Conservation (phyloP, 1,140 invertebrate species). For the Papilio xuthus region DNA sequence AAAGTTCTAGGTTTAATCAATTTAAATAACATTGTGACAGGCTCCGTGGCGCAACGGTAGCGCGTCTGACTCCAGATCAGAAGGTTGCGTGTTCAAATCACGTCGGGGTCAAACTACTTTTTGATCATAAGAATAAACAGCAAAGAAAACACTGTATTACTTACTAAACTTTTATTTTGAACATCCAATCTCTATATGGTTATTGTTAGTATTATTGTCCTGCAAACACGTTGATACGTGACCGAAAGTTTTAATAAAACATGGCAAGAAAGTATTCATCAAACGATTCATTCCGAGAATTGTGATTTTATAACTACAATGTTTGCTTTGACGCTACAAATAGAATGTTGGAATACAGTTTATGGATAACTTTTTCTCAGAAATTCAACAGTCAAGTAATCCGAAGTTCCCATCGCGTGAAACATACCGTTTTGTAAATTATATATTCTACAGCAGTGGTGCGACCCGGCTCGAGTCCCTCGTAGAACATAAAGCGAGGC, state of each 20-base stretch:
- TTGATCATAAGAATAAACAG: background rate
- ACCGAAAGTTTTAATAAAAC: too few relatives aligned
- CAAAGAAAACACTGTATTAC: background rate
- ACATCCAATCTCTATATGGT: background rate
- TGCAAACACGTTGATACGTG: too few relatives aligned
- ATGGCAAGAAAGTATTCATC: too few relatives aligned
- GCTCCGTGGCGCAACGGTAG: conserved; percentile 98
- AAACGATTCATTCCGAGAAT: too few relatives aligned
- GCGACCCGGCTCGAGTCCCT: background rate
- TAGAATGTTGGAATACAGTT: too few relatives aligned
- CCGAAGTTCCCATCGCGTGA: background rate
- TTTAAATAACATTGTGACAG: conserved; percentile 47
- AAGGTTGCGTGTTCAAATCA: conserved; percentile 99
- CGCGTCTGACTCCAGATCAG: conserved; percentile 99
- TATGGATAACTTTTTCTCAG: too few relatives aligned
- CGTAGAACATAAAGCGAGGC: background rate
- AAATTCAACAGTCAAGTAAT: background rate
- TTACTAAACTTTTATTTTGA: background rate
- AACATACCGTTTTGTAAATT: background rate
- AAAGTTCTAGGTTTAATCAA: background rate
- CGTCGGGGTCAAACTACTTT: conserved; percentile 90
- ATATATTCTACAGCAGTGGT: background rate
- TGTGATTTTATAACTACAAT: too few relatives aligned
- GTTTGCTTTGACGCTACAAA: too few relatives aligned
- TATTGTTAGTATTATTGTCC: background rate